Evolutionary conservation across 2,888 invertebrate genomes (phyloP).

Genomic region (Empis stercorea): DNA sequence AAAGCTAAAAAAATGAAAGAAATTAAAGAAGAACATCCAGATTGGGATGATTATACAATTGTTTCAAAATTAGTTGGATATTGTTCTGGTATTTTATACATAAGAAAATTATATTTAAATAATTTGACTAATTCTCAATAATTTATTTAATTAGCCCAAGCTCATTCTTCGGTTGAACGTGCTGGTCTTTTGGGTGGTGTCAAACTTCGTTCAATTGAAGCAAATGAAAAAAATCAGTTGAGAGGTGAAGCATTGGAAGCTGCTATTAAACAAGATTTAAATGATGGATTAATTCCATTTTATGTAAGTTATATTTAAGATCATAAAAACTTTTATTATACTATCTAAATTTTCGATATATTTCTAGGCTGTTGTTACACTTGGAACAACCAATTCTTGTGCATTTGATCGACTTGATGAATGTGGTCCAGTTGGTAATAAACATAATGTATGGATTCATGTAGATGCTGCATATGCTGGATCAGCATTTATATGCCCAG

Average conservation of each 20-base stretch:
- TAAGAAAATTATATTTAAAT: constrained; percentile 16
- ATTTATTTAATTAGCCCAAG: constrained; percentile 48
- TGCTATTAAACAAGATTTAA: constrained; percentile 73
- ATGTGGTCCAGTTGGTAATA: constrained; percentile 76
- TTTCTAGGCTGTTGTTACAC: constrained; percentile 63
- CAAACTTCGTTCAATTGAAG: constrained; percentile 55
- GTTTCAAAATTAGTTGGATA: constrained; percentile 74
- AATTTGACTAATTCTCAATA: background rate
- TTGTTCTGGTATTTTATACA: constrained; percentile 49
- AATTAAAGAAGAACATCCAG: constrained; percentile 57
- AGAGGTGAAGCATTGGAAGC: constrained; percentile 61
- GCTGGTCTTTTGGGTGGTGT: constrained; percentile 86
- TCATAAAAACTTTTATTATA: too few relatives aligned
- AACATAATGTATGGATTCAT: constrained; percentile 77
- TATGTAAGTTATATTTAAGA: constrained; percentile 57
- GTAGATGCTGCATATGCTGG: constrained; percentile 97
- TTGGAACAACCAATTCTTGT: constrained; percentile 94
- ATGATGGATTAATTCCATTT: constrained; percentile 87
- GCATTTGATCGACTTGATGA: constrained; percentile 85
- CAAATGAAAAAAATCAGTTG: constrained; percentile 58
- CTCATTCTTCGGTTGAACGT: constrained; percentile 88
- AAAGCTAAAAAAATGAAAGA: constrained; percentile 58
- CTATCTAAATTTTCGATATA: background rate
- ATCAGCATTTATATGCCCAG: constrained; percentile 93
- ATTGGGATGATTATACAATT: constrained; percentile 59